Conservation (phyloP, 2,888 invertebrate genomes). For the Mamestra brassicae region DNA sequence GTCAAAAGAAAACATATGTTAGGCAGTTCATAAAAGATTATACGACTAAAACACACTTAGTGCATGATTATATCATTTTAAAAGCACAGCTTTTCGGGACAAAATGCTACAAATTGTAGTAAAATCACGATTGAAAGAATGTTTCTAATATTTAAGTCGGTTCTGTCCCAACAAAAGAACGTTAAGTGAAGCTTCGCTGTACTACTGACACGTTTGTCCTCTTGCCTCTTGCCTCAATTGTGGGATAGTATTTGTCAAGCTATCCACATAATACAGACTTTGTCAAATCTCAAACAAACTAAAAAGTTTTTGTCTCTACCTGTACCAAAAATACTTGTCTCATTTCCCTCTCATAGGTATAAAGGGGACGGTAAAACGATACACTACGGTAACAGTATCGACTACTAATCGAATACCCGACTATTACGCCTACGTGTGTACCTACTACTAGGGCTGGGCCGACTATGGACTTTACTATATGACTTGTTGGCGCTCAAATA, state of each 20-base stretch:
- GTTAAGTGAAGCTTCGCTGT: no score
- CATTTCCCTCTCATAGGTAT: constrained; percentile 16
- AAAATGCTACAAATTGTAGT: neutral
- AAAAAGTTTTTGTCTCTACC: constrained; percentile 9
- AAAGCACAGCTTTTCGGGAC: neutral
- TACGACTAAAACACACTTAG: neutral
- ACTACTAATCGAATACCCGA: constrained; percentile 72
- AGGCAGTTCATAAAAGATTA: neutral
- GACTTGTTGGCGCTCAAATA: neutral
- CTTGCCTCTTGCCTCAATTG: neutral
- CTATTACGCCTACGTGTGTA: constrained; percentile 34
- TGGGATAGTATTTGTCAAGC: neutral
- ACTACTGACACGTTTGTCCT: no score
- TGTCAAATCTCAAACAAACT: no score
- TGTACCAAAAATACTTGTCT: constrained; percentile 28
- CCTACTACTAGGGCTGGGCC: neutral
- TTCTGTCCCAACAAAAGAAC: no score
- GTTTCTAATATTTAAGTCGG: no score
- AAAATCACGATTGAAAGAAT: no score
- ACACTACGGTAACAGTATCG: constrained; percentile 60
- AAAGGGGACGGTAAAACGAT: constrained; percentile 45
- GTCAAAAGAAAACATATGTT: neutral
- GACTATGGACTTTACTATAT: neutral
- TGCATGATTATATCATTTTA: neutral
- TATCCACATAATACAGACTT: no score